These are phyloP conservation scores for Drosophila santomea DNA, from an alignment of 1,140 invertebrate genomes.

Conservation along the genomic window DNA sequence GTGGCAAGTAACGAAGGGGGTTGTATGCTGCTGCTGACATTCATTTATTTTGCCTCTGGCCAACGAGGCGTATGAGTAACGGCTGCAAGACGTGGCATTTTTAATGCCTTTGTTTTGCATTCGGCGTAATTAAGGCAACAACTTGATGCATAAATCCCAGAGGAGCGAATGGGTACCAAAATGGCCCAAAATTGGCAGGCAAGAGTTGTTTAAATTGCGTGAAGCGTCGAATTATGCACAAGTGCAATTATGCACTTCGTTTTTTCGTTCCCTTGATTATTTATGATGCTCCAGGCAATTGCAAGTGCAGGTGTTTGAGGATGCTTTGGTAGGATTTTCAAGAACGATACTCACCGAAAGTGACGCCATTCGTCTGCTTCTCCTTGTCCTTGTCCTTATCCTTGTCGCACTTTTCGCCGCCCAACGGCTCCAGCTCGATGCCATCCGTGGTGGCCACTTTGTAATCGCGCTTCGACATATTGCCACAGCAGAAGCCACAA, in stretches of 20 bases:
- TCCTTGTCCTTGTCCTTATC: conserved; percentile 83
- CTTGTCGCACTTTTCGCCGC: conserved; percentile 83
- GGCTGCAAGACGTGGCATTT: conserved; percentile 57
- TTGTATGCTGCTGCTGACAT: conserved; percentile 51
- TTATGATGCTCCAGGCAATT: conserved; percentile 27
- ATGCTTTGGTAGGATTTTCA: too few species aligned
- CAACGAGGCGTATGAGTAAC: conserved; percentile 71
- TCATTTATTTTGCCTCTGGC: conserved; percentile 60
- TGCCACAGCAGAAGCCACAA: conserved; percentile 84
- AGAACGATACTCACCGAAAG: conserved; percentile 72
- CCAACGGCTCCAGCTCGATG: conserved; percentile 84
- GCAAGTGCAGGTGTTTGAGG: conserved; percentile 16
- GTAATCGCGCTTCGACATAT: conserved; percentile 84
- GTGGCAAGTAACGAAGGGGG: not conserved
- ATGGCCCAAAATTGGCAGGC: conserved; percentile 30
- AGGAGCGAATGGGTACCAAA: not conserved
- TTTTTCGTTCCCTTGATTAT: conserved; percentile 41
- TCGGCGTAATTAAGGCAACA: conserved; percentile 75
- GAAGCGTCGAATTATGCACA: conserved; percentile 64
- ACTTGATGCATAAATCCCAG: conserved; percentile 53
- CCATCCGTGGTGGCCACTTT: conserved; percentile 84
- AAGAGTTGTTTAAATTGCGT: conserved; percentile 40
- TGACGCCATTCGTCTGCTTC: conserved; percentile 84
- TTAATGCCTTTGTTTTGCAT: conserved; percentile 69
- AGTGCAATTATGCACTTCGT: conserved; percentile 71